These are phyloP conservation scores for Anarhynchus alexandrinus DNA, from an alignment of 2,113 vertebrate genomes.

Conservation along the genomic window DNA sequence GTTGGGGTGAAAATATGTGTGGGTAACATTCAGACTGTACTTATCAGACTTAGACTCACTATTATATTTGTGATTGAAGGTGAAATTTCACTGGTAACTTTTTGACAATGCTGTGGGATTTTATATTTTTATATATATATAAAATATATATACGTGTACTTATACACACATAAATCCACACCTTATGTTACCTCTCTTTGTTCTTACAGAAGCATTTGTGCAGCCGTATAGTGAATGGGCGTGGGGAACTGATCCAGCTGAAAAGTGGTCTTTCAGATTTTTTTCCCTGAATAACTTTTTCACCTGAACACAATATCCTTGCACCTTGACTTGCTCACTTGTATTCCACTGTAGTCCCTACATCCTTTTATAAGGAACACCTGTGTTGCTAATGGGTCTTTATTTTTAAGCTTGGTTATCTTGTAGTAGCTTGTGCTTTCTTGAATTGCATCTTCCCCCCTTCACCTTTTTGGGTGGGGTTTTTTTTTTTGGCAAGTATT, in stretches of 20 bases:
- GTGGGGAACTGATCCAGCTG: background rate
- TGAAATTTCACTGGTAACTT: background rate
- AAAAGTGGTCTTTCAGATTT: background rate
- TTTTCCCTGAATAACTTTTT: background rate
- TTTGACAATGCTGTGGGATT: background rate
- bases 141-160: background rate
- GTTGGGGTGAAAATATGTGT: background rate
- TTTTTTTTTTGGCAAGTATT: background rate
- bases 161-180: background rate
- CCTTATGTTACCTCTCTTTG: background rate
- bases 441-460: background rate
- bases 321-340: background rate
- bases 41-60: background rate
- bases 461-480: too few relatives aligned
- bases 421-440: background rate
- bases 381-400: background rate
- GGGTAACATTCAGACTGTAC: background rate
- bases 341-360: background rate
- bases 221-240: background rate
- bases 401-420: background rate
- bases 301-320: background rate
- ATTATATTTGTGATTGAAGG: background rate
- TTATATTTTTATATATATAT: background rate
- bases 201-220: background rate
- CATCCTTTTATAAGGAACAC: background rate